Conservation (phyloP, 2,797 vertebrate genomes). For the Enteromius radiatus region DNA sequence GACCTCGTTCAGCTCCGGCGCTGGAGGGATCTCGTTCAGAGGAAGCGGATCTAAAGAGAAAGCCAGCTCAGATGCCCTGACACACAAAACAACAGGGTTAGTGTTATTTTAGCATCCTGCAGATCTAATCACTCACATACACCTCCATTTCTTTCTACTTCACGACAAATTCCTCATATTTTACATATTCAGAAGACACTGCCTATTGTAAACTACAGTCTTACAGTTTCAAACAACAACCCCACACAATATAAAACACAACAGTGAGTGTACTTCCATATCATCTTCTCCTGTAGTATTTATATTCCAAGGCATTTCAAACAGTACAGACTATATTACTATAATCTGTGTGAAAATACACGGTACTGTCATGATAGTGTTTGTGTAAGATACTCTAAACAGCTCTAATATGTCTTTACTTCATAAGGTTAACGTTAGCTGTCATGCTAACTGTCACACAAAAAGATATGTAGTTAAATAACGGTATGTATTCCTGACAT, state of each 20-base stretch:
- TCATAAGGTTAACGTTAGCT: constrained; percentile 7
- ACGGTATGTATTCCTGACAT: not conserved
- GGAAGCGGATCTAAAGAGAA: constrained; percentile 89
- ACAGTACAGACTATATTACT: not conserved
- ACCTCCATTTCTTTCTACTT: too few species aligned
- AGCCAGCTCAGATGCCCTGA: constrained; percentile 93
- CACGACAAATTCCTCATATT: not conserved
- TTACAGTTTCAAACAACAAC: too few species aligned
- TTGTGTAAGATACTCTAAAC: too few species aligned
- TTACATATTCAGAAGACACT: not conserved
- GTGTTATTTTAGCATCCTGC: too few species aligned
- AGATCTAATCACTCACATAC: too few species aligned
- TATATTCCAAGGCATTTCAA: not conserved
- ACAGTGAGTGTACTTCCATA: not conserved
- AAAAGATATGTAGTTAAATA: not conserved
- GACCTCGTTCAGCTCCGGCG: constrained; percentile 87
- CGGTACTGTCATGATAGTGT: not conserved
- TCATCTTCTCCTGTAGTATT: not conserved
- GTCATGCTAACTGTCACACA: constrained; percentile 21
- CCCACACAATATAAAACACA: not conserved
- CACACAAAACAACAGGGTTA: constrained; percentile 23
- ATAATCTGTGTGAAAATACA: not conserved
- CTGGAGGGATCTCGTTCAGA: constrained; percentile 83
- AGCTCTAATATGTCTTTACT: not conserved
- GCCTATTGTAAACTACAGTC: not conserved